Conservation (phyloP, 2,888 invertebrate genomes). For the Stramonita haemastoma region DNA sequence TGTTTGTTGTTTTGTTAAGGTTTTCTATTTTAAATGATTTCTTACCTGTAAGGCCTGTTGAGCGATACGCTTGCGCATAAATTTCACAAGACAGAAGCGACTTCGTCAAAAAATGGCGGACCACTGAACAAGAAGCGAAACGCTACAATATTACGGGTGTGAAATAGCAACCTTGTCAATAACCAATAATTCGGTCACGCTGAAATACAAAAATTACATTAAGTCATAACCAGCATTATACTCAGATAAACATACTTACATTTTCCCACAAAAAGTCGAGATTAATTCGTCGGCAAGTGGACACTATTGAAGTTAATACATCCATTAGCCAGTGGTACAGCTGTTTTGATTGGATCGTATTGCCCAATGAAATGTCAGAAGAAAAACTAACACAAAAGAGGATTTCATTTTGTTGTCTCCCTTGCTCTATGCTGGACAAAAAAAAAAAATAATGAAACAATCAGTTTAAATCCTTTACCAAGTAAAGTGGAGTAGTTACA, state of each 20-base stretch:
- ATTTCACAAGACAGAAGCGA: not conserved
- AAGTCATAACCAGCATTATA: not conserved
- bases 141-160: too few species aligned
- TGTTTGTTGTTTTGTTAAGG: too few species aligned
- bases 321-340: conserved; percentile 62
- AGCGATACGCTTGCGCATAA: not conserved
- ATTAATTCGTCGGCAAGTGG: conserved; percentile 66
- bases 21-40: too few species aligned
- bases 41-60: not conserved
- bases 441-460: not conserved
- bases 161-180: too few species aligned
- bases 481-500: too few species aligned
- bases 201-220: not conserved
- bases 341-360: conserved; percentile 42
- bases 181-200: not conserved
- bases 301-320: conserved; percentile 66
- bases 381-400: not conserved
- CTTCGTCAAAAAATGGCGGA: conserved; percentile 40
- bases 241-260: conserved; percentile 38
- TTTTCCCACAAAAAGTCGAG: conserved; percentile 70
- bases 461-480: too few species aligned
- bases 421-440: not conserved
- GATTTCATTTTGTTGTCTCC: not conserved
- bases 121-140: not conserved
- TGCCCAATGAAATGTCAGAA: conserved; percentile 39